Conservation (phyloP, 2,888 invertebrate genomes). For the Cerceris rybyensis region DNA sequence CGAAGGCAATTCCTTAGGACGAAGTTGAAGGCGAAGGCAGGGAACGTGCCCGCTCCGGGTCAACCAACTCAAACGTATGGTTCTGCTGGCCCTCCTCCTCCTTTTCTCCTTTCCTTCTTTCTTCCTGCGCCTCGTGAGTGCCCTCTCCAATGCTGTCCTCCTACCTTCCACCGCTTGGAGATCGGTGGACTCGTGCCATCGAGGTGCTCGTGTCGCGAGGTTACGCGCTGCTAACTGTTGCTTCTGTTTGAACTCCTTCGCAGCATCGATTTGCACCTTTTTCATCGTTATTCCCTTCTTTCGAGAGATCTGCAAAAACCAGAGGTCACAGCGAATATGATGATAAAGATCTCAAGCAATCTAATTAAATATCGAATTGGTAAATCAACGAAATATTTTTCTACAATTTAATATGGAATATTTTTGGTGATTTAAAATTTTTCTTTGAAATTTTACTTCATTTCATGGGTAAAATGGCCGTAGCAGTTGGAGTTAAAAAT, state of each 20-base stretch:
- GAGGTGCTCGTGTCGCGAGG: slow-evolving; percentile 66
- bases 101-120: slow-evolving; percentile 68
- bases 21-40: slow-evolving; percentile 74
- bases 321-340: too few relatives aligned
- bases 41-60: slow-evolving; percentile 76
- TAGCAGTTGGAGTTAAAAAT: not conserved
- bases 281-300: not conserved
- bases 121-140: slow-evolving; percentile 70
- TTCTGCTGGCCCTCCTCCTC: slow-evolving; percentile 70
- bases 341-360: too few relatives aligned
- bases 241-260: slow-evolving; percentile 28
- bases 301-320: not conserved
- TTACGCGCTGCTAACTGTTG: slow-evolving; percentile 45
- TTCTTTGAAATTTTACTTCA: too few relatives aligned
- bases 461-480: too few relatives aligned
- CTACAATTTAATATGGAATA: too few relatives aligned
- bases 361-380: too few relatives aligned
- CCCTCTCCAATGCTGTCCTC: slow-evolving; percentile 57
- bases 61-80: slow-evolving; percentile 80
- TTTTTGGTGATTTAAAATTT: too few relatives aligned
- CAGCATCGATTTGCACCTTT: slow-evolving; percentile 10
- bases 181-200: slow-evolving; percentile 71
- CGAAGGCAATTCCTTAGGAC: slow-evolving; percentile 77
- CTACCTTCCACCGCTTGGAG: slow-evolving; percentile 53
- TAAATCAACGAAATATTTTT: too few relatives aligned